These are phyloP conservation scores for Ficedula albicollis DNA, from an alignment of 2,797 vertebrate genomes.

Conservation along the genomic window DNA sequence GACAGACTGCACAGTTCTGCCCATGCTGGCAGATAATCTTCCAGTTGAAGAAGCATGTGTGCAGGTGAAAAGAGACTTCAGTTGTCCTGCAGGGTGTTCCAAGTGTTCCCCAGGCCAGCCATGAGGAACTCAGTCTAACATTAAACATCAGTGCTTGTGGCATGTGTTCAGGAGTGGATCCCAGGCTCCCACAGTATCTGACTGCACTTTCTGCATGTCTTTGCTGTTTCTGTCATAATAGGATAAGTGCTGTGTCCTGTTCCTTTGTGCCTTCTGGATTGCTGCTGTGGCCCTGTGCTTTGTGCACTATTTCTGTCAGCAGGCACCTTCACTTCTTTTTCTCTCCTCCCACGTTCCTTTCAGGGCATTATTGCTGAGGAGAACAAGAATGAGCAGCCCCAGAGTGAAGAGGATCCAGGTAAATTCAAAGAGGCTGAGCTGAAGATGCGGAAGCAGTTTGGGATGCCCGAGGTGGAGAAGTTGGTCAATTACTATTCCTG, in stretches of 20 bases:
- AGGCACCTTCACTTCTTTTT: neutral
- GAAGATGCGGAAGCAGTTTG: slow-evolving; percentile 94
- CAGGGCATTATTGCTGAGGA: slow-evolving; percentile 97
- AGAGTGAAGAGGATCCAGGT: slow-evolving; percentile 90
- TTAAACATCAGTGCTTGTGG: neutral
- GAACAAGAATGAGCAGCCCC: slow-evolving; percentile 85
- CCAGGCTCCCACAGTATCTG: neutral
- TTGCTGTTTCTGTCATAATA: neutral
- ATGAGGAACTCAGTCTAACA: neutral
- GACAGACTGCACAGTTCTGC: neutral
- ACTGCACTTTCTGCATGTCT: neutral
- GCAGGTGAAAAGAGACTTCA: neutral
- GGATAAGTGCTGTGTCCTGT: neutral
- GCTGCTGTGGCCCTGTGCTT: neutral
- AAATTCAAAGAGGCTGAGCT: slow-evolving; percentile 95
- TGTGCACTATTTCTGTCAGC: neutral
- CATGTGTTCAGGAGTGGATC: neutral
- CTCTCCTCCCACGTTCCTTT: neutral
- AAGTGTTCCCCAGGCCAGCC: neutral
- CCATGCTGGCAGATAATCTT: neutral
- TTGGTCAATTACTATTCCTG: slow-evolving; percentile 98
- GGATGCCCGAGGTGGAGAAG: slow-evolving; percentile 96
- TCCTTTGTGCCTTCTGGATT: neutral
- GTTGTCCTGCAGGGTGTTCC: neutral
- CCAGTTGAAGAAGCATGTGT: neutral